Conservation (phyloP, 2,888 invertebrate genomes). For the Lochmaea crataegi region DNA sequence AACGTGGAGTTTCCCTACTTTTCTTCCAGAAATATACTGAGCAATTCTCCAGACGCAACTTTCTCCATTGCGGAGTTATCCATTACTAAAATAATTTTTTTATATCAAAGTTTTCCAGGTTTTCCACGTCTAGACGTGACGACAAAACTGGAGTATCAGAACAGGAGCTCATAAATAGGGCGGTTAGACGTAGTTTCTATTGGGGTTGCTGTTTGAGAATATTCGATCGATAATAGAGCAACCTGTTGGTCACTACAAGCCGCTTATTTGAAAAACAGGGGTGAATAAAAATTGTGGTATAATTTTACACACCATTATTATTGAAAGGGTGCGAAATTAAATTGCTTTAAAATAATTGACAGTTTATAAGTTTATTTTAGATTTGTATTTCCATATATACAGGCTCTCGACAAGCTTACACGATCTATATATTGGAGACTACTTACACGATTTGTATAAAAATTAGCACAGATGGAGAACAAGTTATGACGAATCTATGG, state of each 20-base stretch:
- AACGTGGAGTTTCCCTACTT: conserved; percentile 14
- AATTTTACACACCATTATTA: background rate
- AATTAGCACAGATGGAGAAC: no score
- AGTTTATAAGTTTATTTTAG: no score
- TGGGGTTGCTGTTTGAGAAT: background rate
- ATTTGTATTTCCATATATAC: no score
- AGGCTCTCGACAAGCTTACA: no score
- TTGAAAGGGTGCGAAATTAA: background rate
- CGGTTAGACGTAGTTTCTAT: background rate
- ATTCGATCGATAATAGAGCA: background rate
- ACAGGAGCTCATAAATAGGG: conserved; percentile 5
- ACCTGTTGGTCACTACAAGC: background rate
- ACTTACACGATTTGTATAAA: no score
- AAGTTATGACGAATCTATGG: no score
- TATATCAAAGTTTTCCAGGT: conserved; percentile 10
- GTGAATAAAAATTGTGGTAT: background rate
- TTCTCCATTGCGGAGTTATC: conserved; percentile 2
- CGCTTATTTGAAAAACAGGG: background rate
- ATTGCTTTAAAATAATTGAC: no score
- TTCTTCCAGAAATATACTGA: conserved; percentile 13
- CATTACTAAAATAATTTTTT: background rate
- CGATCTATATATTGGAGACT: no score
- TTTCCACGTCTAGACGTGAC: conserved; percentile 25
- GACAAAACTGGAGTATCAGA: conserved; percentile 18
- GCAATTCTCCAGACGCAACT: conserved; percentile 8